Base-by-base conservation (phyloP, 1,140 invertebrate genomes). In the Berghia stephanieae region DNA sequence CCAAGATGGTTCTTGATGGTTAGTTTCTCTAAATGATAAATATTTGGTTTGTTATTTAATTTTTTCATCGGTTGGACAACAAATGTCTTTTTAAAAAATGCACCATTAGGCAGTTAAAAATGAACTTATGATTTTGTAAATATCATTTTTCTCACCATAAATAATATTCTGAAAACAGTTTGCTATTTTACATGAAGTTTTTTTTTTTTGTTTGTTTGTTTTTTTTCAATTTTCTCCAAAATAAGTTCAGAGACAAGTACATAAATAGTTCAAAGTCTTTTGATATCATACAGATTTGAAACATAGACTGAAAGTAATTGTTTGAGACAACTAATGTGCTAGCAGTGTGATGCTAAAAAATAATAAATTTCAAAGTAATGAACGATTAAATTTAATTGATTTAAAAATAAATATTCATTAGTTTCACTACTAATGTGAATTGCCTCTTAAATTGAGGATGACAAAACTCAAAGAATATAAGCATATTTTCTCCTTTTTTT, bases 1-100 rank as follows among this genome's bases (percentile, higher is more conserved):
- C 96, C 0, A 97, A 98, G 90, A 99, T 99, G 98, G 92, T 99
- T 40, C 90, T 99, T 5, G 96, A 98, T 90, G 97, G 95, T 96
- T 90, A 90, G 82, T 68, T 31, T 16, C 46, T 18, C 27, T 43
- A 71, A 43, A 27, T 38, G 34, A 43, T 44, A 24, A 18, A 27
- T 42, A 63, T 63, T 27, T 10, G 57, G 57, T 27, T 63, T 63
- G 57, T 10, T 63, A 16, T 24, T 27, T 16, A 16, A 63, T 63
- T 63, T 63, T 27, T 8, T 31, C 57, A 63, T 10, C 13, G 34
- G 27, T 13, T 69, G 18, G 40, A 38, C 21, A 18, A 69, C 10
- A 38, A 13, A 16, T 13, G 10, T 69, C 18, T 36, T 8, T 13
- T 69, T 36, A 5, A 36, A 31, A 21, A 10, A 36, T 10, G 40